Percentiles rank a stretch among this genome's conserved stretches.
These are phyloP conservation scores for Otolemur crassicaudatus DNA, from an alignment of 2,797 vertebrate genomes.

Conservation along the genomic window DNA sequence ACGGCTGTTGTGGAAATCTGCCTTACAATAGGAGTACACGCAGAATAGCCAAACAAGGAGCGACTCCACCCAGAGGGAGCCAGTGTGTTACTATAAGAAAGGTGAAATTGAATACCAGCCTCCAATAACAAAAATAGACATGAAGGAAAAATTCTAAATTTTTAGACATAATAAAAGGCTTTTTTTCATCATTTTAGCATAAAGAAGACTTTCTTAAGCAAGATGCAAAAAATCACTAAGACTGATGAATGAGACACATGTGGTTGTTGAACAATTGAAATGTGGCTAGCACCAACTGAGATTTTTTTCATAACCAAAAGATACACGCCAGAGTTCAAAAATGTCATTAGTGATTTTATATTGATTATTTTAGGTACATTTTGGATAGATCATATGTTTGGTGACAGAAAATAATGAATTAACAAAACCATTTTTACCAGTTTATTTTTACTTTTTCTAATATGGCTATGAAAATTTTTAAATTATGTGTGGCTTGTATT, in stretches of 20 bases:
- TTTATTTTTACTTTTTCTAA: constrained; percentile 20
- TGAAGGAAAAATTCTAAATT: constrained; percentile 30
- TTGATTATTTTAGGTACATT: neutral
- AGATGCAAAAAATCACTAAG: neutral
- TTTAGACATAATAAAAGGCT: neutral
- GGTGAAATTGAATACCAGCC: neutral
- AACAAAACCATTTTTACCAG: neutral
- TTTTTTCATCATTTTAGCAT: neutral
- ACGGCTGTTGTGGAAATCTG: neutral
- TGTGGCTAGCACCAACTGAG: neutral
- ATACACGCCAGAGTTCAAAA: neutral
- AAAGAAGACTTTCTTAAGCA: constrained; percentile 6
- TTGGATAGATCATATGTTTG: neutral
- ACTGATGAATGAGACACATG: neutral
- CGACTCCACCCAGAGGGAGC: neutral
- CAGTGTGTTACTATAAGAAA: neutral
- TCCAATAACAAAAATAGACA: neutral
- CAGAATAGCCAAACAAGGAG: neutral
- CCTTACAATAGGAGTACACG: neutral
- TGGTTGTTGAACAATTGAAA: neutral
- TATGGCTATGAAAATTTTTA: neutral
- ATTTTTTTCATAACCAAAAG: neutral
- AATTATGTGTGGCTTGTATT: neutral
- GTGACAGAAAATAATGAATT: neutral
- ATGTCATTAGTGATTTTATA: neutral